Base-by-base conservation (phyloP, 1,140 invertebrate genomes). In the Agraylea sexmaculata region DNA sequence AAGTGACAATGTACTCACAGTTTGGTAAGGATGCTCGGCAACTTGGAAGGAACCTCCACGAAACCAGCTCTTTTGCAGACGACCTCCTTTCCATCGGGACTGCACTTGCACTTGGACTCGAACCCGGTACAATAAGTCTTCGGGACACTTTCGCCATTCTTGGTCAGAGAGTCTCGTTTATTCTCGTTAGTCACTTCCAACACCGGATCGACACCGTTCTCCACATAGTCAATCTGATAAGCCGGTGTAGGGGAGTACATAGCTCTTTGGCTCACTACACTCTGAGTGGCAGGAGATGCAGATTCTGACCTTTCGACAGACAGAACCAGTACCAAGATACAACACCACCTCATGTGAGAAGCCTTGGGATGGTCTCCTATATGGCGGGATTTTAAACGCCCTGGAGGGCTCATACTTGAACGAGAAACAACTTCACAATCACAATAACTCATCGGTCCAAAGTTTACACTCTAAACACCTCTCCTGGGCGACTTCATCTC, bases 1-100 rank as follows among this genome's bases (percentile, higher is more conserved):
- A n/a, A n/a, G n/a, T n/a, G n/a, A n/a, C n/a, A n/a, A n/a, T n/a
- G n/a, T n/a, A 59, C 61, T 64, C 49, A 64, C 61, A 64, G 51
- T 59, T 64, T 62, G 20, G 43, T 55, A 31, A 64, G 51, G 30
- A 53, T 55, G 31, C 54, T 51, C 6, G 60, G 61, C 35, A 64
- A 41, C 32, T 50, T 50, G 11, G 51, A 45, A 11, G 61, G 61
- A 28, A 64, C 53, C 10, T 51, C 46, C 2, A 55, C 55, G 46
- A 64, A 62, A 11, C 56, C 59, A 12, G 55, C 60, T 6, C 49
- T 50, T 29, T 55, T 54, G 41, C 61, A 64, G 16, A 51, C 50
- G 41, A 61, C 53, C 42, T 64, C 58, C 32, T 54, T 55, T 37
- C 57, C 50, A 42, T 60, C 54, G 15, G 51, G 36, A 38, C 53